A percentile compares a stretch with the other conserved stretches of the same genome.
phyloP scores from a whole-genome alignment of 2,797 vertebrate genomes.

The Sylvilagus floridanus region DNA sequence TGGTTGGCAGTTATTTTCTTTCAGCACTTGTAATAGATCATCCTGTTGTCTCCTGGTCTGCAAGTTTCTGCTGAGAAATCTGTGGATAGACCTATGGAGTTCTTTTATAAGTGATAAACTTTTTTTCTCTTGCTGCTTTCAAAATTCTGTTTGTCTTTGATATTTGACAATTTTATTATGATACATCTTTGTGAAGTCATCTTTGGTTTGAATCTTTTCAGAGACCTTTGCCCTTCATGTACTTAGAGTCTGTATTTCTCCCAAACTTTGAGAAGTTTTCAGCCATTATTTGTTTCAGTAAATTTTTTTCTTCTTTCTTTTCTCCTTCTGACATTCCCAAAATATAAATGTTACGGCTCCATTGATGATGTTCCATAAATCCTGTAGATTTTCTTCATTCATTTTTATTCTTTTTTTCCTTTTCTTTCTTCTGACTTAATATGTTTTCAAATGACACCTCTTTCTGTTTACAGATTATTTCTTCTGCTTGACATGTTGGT shows the following conservation, averaged over 20 bases:
- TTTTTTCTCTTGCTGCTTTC: neutral
- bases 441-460: neutral
- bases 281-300: constrained; percentile 4
- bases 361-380: constrained; percentile 14
- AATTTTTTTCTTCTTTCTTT: neutral
- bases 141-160: constrained; percentile 20
- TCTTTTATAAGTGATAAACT: neutral
- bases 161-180: neutral
- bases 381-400: neutral
- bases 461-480: neutral
- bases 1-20: neutral
- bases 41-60: neutral
- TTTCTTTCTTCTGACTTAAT: neutral
- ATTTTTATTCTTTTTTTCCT: neutral
- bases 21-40: neutral
- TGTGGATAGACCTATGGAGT: neutral
- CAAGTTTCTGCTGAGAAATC: constrained; percentile 15
- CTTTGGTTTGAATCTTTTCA: neutral
- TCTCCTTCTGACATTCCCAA: neutral
- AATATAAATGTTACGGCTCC: neutral
- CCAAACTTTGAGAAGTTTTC: neutral
- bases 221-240: neutral
- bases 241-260: neutral
- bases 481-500: neutral
- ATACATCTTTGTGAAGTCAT: neutral